phyloP scores from a whole-genome alignment of 1,140 invertebrate genomes.

The Caenorhabditis remanei region DNA sequence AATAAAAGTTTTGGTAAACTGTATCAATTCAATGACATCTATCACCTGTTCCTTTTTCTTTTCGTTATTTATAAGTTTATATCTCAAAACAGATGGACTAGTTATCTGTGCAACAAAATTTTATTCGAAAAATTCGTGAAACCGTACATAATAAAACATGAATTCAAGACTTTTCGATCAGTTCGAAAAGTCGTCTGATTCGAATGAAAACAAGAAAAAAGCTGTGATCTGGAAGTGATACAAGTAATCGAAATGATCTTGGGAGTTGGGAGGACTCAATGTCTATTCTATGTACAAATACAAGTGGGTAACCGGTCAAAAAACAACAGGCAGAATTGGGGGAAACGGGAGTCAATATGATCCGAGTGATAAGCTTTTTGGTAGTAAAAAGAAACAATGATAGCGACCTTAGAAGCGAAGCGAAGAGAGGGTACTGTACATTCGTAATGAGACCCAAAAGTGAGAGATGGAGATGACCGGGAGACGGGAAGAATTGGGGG shows the following conservation, averaged over 20 bases:
- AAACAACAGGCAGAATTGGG: neutral
- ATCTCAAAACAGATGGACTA: too few species aligned
- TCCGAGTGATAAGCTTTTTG: neutral
- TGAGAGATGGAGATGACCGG: slow-evolving; percentile 28
- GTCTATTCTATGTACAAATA: slow-evolving; percentile 32
- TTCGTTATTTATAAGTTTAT: too few species aligned
- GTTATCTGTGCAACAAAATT: too few species aligned
- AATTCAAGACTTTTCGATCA: neutral
- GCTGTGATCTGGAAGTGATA: slow-evolving; percentile 27
- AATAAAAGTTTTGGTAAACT: too few species aligned
- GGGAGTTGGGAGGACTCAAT: neutral
- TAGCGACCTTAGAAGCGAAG: slow-evolving; percentile 13
- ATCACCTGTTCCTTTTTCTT: too few species aligned
- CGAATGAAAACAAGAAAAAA: too few species aligned
- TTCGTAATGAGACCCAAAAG: slow-evolving; percentile 50
- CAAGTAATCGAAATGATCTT: slow-evolving; percentile 14
- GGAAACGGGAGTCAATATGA: slow-evolving; percentile 7
- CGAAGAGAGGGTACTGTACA: neutral
- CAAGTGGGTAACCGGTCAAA: slow-evolving; percentile 5
- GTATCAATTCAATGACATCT: too few species aligned
- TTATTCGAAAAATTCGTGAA: slow-evolving; percentile 5
- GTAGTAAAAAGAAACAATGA: neutral
- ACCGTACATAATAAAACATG: neutral
- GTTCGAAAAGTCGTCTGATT: neutral
- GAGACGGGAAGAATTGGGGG: neutral